These are phyloP conservation scores for Ecliptopera silaceata DNA, from an alignment of 2,888 invertebrate species.

Conservation along the genomic window DNA sequence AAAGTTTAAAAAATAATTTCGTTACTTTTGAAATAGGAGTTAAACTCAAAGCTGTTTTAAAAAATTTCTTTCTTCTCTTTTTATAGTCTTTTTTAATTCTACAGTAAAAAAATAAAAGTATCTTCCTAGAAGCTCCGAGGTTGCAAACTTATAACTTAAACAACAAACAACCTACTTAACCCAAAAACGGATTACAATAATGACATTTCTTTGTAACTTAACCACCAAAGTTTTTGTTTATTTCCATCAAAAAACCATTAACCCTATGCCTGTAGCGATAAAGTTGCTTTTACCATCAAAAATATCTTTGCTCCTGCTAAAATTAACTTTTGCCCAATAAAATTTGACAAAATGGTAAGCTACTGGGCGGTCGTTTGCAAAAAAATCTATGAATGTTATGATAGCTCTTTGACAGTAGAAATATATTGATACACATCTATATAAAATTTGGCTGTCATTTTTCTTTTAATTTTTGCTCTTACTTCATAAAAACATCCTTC, in stretches of 20 bases:
- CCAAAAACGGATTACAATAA: constrained; percentile 69
- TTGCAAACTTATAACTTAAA: constrained; percentile 32
- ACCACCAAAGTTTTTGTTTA: constrained; percentile 12
- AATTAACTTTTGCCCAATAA: constrained; percentile 71
- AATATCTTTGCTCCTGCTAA: constrained; percentile 30
- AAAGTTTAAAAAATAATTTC: constrained; percentile 3
- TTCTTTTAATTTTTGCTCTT: not conserved
- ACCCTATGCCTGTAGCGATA: constrained; percentile 16
- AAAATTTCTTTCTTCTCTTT: not conserved
- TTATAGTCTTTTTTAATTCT: not conserved
- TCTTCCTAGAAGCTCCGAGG: not conserved
- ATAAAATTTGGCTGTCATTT: not conserved
- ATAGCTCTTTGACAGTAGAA: constrained; percentile 40
- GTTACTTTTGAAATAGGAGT: constrained; percentile 8
- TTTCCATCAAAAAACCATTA: constrained; percentile 16
- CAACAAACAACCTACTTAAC: constrained; percentile 55
- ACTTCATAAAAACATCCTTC: no score
- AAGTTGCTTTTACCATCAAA: constrained; percentile 17
- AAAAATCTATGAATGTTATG: constrained; percentile 42
- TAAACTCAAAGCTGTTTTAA: constrained; percentile 5
- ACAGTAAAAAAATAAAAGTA: not conserved
- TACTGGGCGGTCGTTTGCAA: constrained; percentile 69
- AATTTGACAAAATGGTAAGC: constrained; percentile 57
- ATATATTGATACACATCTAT: constrained; percentile 26
- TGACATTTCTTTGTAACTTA: constrained; percentile 63